Conservation (phyloP, 2,797 vertebrate species). For the Mormyrops attenuatus region DNA sequence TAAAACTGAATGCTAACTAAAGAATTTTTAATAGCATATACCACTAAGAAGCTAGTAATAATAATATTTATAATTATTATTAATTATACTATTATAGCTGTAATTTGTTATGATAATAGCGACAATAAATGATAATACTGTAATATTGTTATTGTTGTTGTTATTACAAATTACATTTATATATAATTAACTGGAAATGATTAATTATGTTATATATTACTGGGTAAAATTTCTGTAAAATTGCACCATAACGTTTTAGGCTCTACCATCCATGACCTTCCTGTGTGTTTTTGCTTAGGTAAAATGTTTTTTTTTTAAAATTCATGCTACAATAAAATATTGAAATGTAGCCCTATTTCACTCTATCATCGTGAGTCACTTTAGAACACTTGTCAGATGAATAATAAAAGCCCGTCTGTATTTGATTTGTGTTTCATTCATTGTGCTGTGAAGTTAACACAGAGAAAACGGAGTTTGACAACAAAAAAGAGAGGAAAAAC, state of each 20-base stretch:
- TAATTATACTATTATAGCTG: neutral
- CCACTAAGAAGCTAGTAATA: neutral
- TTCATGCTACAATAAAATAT: neutral
- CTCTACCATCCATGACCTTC: neutral
- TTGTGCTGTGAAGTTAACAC: neutral
- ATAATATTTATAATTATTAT: neutral
- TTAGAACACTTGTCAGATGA: conserved; percentile 33
- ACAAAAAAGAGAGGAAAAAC: conserved; percentile 35
- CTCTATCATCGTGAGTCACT: conserved; percentile 49
- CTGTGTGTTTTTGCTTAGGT: neutral
- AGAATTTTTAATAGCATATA: neutral
- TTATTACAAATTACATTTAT: neutral
- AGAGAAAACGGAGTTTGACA: conserved; percentile 4
- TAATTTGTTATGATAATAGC: neutral
- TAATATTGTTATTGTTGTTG: neutral
- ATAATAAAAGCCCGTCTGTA: neutral
- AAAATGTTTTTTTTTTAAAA: neutral
- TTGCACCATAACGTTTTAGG: neutral
- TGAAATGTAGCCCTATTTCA: conserved; percentile 41
- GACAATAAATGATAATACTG: neutral
- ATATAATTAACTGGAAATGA: neutral
- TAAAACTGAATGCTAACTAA: neutral
- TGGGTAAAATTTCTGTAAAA: too few relatives aligned
- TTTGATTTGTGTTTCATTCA: neutral
- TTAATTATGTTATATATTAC: neutral